phyloP scores from a whole-genome alignment of 2,113 vertebrate genomes.

The Heptranchias perlo region DNA sequence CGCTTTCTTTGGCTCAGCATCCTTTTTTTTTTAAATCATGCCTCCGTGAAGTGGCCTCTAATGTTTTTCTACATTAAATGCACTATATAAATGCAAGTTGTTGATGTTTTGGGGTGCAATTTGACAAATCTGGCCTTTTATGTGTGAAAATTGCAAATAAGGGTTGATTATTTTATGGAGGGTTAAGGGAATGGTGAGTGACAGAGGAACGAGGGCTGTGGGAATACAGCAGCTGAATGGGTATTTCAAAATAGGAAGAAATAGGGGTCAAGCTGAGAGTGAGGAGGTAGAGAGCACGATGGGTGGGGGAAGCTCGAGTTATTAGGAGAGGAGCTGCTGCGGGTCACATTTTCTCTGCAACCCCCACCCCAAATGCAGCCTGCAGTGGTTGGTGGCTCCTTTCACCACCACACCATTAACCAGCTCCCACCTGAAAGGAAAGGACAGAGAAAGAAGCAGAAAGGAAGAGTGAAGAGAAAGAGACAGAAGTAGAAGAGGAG shows the following conservation, averaged over 20 bases:
- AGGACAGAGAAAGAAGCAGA: background rate
- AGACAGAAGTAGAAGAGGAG: background rate
- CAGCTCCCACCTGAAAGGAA: background rate
- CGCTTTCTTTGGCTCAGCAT: too few relatives aligned
- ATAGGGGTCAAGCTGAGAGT: background rate
- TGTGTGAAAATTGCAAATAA: too few relatives aligned
- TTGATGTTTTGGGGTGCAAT: too few relatives aligned
- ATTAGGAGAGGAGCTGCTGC: background rate
- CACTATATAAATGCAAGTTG: too few relatives aligned
- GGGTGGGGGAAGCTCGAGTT: too few relatives aligned
- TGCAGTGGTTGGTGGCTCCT: background rate
- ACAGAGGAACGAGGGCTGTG: background rate
- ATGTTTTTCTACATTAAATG: too few relatives aligned
- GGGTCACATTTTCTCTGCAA: background rate
- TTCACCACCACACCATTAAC: background rate
- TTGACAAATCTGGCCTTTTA: too few relatives aligned
- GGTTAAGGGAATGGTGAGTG: too few relatives aligned
- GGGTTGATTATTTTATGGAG: too few relatives aligned
- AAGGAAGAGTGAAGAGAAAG: background rate
- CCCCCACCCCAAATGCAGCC: background rate
- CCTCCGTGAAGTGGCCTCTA: too few relatives aligned
- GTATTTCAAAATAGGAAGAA: background rate
- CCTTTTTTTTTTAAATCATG: too few relatives aligned
- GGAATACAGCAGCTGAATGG: background rate
- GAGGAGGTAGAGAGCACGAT: background rate